Base-by-base conservation (phyloP, 2,113 vertebrate genomes). In the Maccullochella peelii region DNA sequence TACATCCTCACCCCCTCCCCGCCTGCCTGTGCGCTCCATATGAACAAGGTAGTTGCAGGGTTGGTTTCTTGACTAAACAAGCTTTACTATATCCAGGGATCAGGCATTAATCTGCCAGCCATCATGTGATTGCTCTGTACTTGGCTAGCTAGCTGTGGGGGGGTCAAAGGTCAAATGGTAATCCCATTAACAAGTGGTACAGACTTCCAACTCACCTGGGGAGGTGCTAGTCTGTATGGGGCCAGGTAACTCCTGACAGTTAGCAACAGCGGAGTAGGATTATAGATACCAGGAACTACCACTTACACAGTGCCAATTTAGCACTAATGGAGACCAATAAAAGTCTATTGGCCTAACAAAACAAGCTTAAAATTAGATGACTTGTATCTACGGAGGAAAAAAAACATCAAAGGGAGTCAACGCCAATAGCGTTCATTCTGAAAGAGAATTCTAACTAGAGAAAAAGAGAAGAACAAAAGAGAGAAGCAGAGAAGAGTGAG, bases 81-180 rank as follows among this genome's bases (percentile, higher is more conserved):
- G 90, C 86, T 90, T 84, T 62, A 83, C 71, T 44, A 76, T 59
- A 86, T 92, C 79, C 85, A 88, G 68, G 86, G 86, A 92, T 93
- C 86, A 92, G 52, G 72, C 23, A 87, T 86, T 92, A 93, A 93
- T 91, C 92, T 76, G 15, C 30, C 40, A 20, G 82, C 73, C 80
- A 82, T 89, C 82, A 92, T 86, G 78, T 85, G 90, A 85, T 80
- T 38, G 68, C 40, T 88, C 65, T 87, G 81, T 86, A 78, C 86
- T 89, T 86, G 79, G 73, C 82, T 68, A 77, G 63, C 75, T 91
- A 33, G 42, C 40, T 1, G 20, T 36, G 33, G 33, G 33, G 40
- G 23, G 77, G 68, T 79, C 55, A 87, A 89, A 82, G 87, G 82
- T 91, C 62, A 86, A 83, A 66, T 4, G 49, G 59, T 84, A 92